Evolutionary conservation across 1,140 invertebrate genomes (phyloP).

Genomic region (Megalopta genalis): DNA sequence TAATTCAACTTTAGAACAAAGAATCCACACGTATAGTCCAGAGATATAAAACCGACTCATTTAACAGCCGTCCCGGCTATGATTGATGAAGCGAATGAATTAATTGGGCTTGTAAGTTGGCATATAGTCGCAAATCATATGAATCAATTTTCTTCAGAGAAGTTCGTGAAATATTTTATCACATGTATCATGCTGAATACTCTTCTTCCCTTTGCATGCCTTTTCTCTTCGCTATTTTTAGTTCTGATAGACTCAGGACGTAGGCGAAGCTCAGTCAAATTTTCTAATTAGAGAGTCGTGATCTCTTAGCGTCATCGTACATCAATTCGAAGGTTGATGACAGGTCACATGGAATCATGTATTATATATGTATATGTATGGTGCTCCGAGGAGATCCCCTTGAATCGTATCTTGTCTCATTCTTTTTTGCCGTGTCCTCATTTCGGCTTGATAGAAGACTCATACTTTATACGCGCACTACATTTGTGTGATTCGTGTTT

Average conservation of each 20-base stretch:
- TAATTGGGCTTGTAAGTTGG: slow-evolving; percentile 11
- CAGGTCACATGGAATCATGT: slow-evolving; percentile 47
- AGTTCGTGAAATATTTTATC: slow-evolving; percentile 29
- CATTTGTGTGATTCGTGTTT: slow-evolving; percentile 39
- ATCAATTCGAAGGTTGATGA: slow-evolving; percentile 38
- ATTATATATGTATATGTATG: slow-evolving; percentile 7
- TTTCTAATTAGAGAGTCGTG: slow-evolving; percentile 28
- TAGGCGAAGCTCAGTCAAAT: slow-evolving; percentile 36
- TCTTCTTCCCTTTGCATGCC: slow-evolving; percentile 47
- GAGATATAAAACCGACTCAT: slow-evolving; percentile 4
- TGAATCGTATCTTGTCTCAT: slow-evolving; percentile 43
- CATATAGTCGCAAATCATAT: slow-evolving; percentile 20
- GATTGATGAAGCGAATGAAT: background rate
- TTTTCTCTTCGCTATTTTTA: slow-evolving; percentile 42
- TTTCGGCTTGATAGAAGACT: slow-evolving; percentile 50
- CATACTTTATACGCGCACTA: slow-evolving; percentile 44
- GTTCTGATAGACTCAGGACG: slow-evolving; percentile 40
- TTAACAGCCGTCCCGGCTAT: slow-evolving; percentile 20
- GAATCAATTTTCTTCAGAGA: slow-evolving; percentile 12
- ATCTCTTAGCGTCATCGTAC: slow-evolving; percentile 27
- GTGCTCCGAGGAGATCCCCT: slow-evolving; percentile 45
- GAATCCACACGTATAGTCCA: slow-evolving; percentile 10
- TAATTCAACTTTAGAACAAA: slow-evolving; percentile 5
- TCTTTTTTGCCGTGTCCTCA: slow-evolving; percentile 42
- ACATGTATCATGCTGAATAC: slow-evolving; percentile 20